Evolutionary conservation across 2,888 invertebrate species (phyloP), one percentile per base, ranked within the genome.

Genomic region (Busseola fusca): DNA sequence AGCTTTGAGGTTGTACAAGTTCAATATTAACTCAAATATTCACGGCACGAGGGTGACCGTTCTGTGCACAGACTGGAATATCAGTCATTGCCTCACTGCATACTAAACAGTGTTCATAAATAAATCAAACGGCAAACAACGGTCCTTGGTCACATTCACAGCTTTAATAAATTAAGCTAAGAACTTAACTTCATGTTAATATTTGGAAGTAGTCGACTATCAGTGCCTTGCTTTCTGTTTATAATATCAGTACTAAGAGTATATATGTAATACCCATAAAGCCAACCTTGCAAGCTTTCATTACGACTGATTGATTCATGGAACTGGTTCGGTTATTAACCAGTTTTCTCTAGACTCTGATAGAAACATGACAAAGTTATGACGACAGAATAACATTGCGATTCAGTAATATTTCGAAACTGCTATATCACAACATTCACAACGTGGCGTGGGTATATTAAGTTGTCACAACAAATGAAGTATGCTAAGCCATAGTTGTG

Each of bases 11-110:
- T 58, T 57, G 42, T 66, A 54, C 45, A 70, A 89, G 89, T 78
- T 74, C 64, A 75, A 60, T 59, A 72, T 58, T 64, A 52, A 54
- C 52, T 80, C 69, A 83, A 83, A 85, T 87, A 94, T 93, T 93
- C 94, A 89, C 84, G 87, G 87, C 94, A 93, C 92, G 92, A 84
- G 82, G 81, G 87, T 86, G 89, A 90, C 90, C 91, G 90, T 91
- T 91, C 90, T 90, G 87, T 90, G 91, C 90, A 90, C 91, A 88
- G 87, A 90, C 90, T 91, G 83, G 91, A 91, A 91, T 92, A 92
- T 90, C 88, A 91, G 90, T 89, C 87, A 86, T 78, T 84, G 86
- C 81, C 64, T 78, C 45, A 84, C 88, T 88, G 91, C 89, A 92
- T 93, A 91, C 87, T 87, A 90, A 93, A 84, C 81, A 87, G 87